Base-by-base conservation (phyloP, 2,888 invertebrate species). In the Harmothoe impar region DNA sequence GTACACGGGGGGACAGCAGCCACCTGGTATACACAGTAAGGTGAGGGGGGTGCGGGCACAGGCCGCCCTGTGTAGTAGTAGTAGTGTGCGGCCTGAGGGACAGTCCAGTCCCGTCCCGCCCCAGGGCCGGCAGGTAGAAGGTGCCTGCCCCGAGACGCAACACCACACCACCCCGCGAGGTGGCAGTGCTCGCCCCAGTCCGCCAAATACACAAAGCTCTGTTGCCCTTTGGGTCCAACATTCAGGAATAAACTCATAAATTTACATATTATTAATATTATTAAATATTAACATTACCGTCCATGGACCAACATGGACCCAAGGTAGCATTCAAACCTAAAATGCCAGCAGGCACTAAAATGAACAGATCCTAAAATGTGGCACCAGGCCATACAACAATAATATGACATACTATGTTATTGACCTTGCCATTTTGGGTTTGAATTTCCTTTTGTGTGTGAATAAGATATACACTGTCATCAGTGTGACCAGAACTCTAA, bases 391-490 rank as follows among this genome's bases (percentile, higher is more conserved):
- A 81, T 86, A 86, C 29, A 86, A 86, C 56, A 86, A 86, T 86
- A 86, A 86, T 86, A 86, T 56, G 51, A 86, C 86, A 86, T 86
- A 86, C 86, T 54, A 86, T 86, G 29, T 52, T 86, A 52, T 86
- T 25, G 86, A 56, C 86, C 86, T 86, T 86, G 86, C 86, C 86
- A 86, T 86, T 86, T 86, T 86, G 86, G 86, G 86, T 86, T 86
- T 86, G 86, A 86, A 86, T 86, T 86, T 56, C 86, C 56, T 56
- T 86, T 52, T 86, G n/a, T 86, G 51, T 86, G 15, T 33, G 52
- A 54, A 86, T 52, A 84, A 54, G 43, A 43, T 86, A 86, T 86
- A 86, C 52, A 86, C 56, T 52, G 52, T 52, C 25, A 20, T 86
- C 86, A 86, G 86, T 86, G 86, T 86, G 86, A 86, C 52, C 86